These are phyloP conservation scores for Chionoecetes opilio DNA, from an alignment of 1,140 invertebrate species.

Conservation along the genomic window DNA sequence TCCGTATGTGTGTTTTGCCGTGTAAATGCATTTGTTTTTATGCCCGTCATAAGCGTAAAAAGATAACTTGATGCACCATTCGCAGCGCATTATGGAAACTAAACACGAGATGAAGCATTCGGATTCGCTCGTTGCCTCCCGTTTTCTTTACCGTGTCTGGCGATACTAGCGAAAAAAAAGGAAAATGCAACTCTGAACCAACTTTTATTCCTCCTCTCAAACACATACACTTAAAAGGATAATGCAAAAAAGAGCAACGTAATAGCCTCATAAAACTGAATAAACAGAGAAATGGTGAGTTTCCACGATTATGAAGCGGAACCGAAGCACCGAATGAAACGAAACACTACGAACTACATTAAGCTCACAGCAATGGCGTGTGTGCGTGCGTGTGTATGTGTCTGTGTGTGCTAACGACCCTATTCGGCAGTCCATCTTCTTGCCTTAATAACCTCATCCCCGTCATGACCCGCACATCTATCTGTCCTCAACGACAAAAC, in stretches of 20 bases:
- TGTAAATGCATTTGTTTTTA: not conserved
- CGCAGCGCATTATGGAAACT: too few species aligned
- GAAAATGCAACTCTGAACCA: not conserved
- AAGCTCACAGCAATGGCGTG: not conserved
- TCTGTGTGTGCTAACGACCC: slow-evolving; percentile 16
- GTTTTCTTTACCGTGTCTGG: too few species aligned
- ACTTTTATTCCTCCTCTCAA: not conserved
- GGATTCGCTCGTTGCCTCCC: too few species aligned
- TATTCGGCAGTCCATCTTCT: not conserved
- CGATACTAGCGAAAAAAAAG: too few species aligned
- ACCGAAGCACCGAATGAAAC: not conserved
- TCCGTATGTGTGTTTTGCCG: not conserved
- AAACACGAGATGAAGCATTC: too few species aligned
- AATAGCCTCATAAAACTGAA: not conserved
- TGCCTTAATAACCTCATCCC: not conserved
- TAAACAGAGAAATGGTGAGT: not conserved
- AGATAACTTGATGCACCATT: too few species aligned
- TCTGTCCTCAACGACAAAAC: not conserved
- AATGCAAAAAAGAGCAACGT: not conserved
- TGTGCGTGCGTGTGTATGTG: not conserved
- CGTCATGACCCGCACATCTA: not conserved
- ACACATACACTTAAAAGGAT: not conserved
- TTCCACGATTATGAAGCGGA: not conserved
- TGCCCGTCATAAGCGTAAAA: too few species aligned
- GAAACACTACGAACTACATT: not conserved